A percentile compares a stretch with the other conserved stretches of the same genome.
Conservation (phyloP, 1,140 invertebrate genomes). For the Caenorhabditis briggsae region DNA sequence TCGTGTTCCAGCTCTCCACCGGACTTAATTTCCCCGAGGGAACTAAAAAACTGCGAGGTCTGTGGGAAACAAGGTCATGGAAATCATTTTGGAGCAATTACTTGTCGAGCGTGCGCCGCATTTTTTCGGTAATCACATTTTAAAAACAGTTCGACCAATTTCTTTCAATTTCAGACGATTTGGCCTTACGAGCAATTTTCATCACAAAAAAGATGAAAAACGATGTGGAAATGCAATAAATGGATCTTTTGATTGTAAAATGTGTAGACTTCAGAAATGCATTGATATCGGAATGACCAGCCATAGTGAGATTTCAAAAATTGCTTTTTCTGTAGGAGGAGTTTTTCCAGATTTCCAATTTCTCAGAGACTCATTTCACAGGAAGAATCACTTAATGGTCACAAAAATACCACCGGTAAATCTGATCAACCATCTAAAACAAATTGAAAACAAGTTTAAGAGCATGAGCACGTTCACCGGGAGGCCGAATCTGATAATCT, state of each 20-base stretch:
- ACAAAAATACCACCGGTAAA: background rate
- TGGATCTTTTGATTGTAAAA: constrained; percentile 1
- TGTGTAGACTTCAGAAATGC: background rate
- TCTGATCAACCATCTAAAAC: background rate
- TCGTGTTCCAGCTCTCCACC: background rate
- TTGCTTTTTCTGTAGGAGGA: background rate
- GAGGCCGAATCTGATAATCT: background rate
- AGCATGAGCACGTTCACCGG: background rate
- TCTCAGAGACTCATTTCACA: background rate
- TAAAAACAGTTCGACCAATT: background rate
- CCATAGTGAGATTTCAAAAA: background rate
- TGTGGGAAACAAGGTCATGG: constrained; percentile 8
- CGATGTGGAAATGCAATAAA: background rate
- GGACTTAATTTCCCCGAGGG: background rate
- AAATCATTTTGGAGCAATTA: constrained; percentile 5
- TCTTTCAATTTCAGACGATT: background rate
- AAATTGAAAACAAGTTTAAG: background rate
- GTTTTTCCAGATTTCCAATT: background rate
- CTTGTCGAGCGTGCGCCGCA: background rate
- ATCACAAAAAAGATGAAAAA: background rate
- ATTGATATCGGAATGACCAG: background rate
- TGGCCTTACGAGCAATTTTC: background rate
- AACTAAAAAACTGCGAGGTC: background rate
- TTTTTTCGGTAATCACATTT: background rate
- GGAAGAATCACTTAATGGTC: background rate